A percentile compares a stretch with the other conserved stretches of the same genome.
phyloP scores from a whole-genome alignment of 2,113 vertebrate genomes.

The Onychostoma macrolepis region DNA sequence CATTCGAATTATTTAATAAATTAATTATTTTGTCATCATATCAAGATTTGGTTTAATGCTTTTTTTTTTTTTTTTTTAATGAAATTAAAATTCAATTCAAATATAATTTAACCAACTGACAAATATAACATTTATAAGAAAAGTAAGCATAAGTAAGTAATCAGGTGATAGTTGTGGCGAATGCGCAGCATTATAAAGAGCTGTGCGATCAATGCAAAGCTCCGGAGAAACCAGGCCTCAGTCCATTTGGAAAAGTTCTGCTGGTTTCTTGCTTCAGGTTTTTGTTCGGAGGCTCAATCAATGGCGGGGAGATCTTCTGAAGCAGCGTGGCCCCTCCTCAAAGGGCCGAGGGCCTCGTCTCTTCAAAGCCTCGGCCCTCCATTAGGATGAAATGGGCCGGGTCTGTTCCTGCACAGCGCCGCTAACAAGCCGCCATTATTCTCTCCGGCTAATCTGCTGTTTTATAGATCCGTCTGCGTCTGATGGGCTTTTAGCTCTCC shows the following conservation, averaged over 20 bases:
- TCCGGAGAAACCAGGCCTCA: no score
- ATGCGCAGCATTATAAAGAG: no score
- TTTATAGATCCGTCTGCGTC: constrained; percentile 15
- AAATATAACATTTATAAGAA: no score
- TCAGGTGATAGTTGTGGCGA: no score
- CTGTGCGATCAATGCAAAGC: no score
- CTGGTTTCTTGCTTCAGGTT: constrained; percentile 20
- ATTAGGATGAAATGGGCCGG: constrained; percentile 56
- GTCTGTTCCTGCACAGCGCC: background rate
- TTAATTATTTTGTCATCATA: no score
- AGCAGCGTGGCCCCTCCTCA: constrained; percentile 53
- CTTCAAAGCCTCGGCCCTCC: constrained; percentile 61
- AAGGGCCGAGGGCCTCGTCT: constrained; percentile 49
- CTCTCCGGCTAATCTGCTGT: constrained; percentile 20
- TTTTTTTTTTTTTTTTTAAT: no score
- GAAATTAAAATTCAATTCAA: no score
- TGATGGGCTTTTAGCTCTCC: background rate
- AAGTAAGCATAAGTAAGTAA: no score
- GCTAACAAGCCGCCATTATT: constrained; percentile 59
- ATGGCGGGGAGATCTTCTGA: constrained; percentile 53
- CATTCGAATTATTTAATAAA: no score
- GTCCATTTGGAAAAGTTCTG: constrained; percentile 52
- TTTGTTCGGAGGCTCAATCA: constrained; percentile 49
- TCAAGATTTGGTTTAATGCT: no score
- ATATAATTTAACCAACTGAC: no score